A percentile compares a stretch with the other conserved stretches of the same genome.
Evolutionary conservation across 2,888 invertebrate genomes (phyloP).

Genomic region (Seira musarum): DNA sequence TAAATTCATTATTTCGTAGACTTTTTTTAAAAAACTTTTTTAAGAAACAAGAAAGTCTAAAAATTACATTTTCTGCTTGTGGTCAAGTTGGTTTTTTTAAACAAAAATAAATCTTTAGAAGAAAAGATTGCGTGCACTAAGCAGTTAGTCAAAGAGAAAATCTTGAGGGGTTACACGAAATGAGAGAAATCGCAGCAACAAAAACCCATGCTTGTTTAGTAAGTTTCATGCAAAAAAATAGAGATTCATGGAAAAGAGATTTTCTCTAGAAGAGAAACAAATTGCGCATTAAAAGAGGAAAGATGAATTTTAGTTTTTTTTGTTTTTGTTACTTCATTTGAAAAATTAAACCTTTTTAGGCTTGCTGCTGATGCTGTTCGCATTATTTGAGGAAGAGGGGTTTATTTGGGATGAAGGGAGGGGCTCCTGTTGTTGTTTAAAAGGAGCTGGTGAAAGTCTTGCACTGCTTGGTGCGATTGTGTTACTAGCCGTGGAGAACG

Average conservation of each 20-base stretch:
- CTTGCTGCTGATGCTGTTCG: constrained; percentile 64
- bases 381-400: constrained; percentile 61
- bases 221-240: constrained; percentile 37
- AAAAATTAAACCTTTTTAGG: constrained; percentile 66
- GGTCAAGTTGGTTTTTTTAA: background rate
- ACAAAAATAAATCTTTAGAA: background rate
- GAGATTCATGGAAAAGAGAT: constrained; percentile 40
- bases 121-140: constrained; percentile 26
- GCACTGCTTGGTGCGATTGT: constrained; percentile 59
- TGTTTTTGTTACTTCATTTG: background rate
- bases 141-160: constrained; percentile 20
- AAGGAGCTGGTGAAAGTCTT: constrained; percentile 59
- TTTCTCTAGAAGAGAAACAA: constrained; percentile 20
- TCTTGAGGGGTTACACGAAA: background rate
- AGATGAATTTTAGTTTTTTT: background rate
- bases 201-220: too few species aligned
- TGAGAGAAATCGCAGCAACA: constrained; percentile 17
- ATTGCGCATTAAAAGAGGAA: background rate
- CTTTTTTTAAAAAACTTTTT: constrained; percentile 12
- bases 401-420: constrained; percentile 60
- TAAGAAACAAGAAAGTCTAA: too few species aligned
- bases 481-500: constrained; percentile 42
- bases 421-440: constrained; percentile 57
- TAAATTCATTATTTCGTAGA: background rate
- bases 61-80: constrained; percentile 32